Conservation (phyloP, 2,797 vertebrate species). For the Pseudochromis fuscus region DNA sequence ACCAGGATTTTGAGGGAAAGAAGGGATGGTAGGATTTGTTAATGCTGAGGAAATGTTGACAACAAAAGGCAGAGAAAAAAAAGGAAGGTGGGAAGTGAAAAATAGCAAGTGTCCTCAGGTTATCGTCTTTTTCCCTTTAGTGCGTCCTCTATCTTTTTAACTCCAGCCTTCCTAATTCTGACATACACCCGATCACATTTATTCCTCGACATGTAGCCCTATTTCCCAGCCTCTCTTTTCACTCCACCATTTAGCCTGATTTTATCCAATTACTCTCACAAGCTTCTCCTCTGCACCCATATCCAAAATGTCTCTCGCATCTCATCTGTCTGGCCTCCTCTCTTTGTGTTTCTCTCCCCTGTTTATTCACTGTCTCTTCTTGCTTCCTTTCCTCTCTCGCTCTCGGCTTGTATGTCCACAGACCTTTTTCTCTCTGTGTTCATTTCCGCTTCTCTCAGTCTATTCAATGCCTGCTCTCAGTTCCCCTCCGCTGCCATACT, state of each 20-base stretch:
- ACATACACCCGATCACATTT: conserved; percentile 7
- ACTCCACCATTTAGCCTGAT: conserved; percentile 15
- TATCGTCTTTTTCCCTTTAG: neutral
- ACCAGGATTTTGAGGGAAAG: conserved; percentile 45
- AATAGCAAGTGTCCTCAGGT: conserved; percentile 1
- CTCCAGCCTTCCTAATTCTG: conserved; percentile 8
- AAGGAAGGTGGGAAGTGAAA: conserved; percentile 12
- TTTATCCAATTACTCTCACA: conserved; percentile 16
- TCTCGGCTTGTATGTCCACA: conserved; percentile 26
- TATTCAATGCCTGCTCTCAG: conserved; percentile 48
- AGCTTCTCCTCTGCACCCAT: neutral
- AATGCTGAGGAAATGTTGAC: conserved; percentile 55
- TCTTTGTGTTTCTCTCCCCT: conserved; percentile 41
- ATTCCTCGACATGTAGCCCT: neutral
- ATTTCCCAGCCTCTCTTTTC: neutral
- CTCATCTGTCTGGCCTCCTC: conserved; percentile 30
- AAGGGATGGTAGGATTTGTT: conserved; percentile 49
- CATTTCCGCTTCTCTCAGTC: conserved; percentile 60
- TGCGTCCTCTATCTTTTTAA: conserved; percentile 5
- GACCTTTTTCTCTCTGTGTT: conserved; percentile 47
- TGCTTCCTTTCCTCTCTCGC: conserved; percentile 26
- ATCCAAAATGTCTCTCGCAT: conserved; percentile 26
- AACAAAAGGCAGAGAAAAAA: conserved; percentile 30
- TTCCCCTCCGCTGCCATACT: conserved; percentile 41
- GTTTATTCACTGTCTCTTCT: conserved; percentile 45